Conservation (phyloP, 2,888 invertebrate species). For the Idaea dimidiata region DNA sequence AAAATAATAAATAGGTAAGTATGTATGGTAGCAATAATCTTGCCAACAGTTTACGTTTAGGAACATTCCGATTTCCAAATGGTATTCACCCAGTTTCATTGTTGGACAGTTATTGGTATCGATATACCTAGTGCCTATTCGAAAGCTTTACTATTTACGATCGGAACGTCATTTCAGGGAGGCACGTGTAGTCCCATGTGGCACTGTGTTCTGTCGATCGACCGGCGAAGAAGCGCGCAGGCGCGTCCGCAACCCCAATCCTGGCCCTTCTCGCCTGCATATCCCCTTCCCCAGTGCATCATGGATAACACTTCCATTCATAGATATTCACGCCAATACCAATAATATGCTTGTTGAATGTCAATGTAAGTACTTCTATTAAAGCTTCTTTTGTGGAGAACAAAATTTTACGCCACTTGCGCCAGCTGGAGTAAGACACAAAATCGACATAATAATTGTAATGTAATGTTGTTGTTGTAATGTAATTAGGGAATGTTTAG, state of each 20-base stretch:
- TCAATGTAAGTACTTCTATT: too few species aligned
- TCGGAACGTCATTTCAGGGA: constrained; percentile 4
- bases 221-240: constrained; percentile 58
- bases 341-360: constrained; percentile 19
- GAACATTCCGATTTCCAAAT: neutral
- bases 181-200: constrained; percentile 71
- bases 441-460: too few species aligned
- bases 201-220: constrained; percentile 54
- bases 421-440: too few species aligned
- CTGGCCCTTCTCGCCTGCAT: constrained; percentile 40
- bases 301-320: constrained; percentile 25
- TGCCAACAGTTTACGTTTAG: neutral
- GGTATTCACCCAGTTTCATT: neutral
- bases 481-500: too few species aligned
- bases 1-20: neutral
- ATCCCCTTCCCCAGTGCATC: constrained; percentile 49
- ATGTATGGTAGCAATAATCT: neutral
- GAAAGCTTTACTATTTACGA: neutral
- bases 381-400: too few species aligned
- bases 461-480: too few species aligned
- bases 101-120: neutral
- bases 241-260: constrained; percentile 57
- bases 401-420: too few species aligned
- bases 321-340: constrained; percentile 4
- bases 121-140: neutral